These are phyloP conservation scores for Falco berigora DNA, from an alignment of 2,797 vertebrate species.

Conservation along the genomic window DNA sequence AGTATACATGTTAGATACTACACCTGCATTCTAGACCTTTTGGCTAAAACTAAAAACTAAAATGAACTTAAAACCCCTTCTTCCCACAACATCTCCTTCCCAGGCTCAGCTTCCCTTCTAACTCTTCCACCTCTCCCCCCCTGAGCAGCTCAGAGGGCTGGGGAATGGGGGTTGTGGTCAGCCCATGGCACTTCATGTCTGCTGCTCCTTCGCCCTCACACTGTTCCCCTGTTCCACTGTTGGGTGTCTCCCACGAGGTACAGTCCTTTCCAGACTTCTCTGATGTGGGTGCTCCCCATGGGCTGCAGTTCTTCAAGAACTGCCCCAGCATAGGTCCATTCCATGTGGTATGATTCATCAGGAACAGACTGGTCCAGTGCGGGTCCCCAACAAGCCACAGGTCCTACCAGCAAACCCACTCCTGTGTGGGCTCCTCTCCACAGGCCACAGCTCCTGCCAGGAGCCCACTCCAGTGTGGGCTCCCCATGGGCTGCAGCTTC, in stretches of 20 bases:
- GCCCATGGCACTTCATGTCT: background rate
- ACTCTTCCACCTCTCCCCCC: background rate
- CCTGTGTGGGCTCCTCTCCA: background rate
- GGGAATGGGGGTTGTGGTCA: background rate
- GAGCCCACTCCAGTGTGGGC: background rate
- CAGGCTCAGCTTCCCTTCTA: background rate
- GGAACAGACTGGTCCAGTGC: background rate
- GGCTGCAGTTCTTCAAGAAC: background rate
- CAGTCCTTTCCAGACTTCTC: background rate
- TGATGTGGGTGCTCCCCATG: accelerated
- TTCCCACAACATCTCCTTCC: background rate
- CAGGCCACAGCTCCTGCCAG: background rate
- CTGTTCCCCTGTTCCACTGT: background rate
- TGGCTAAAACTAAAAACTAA: background rate
- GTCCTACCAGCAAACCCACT: background rate
- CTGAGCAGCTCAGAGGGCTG: accelerated
- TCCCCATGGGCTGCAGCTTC: background rate
- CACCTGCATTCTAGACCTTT: background rate
- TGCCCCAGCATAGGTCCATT: background rate
- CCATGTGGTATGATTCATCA: background rate
- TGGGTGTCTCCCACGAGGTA: accelerated
- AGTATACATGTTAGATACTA: background rate
- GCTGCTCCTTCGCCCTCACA: background rate
- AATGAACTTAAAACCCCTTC: background rate
- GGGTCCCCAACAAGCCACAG: accelerated